phyloP scores from a whole-genome alignment of 2,113 vertebrate species.

The Ascaphus truei region DNA sequence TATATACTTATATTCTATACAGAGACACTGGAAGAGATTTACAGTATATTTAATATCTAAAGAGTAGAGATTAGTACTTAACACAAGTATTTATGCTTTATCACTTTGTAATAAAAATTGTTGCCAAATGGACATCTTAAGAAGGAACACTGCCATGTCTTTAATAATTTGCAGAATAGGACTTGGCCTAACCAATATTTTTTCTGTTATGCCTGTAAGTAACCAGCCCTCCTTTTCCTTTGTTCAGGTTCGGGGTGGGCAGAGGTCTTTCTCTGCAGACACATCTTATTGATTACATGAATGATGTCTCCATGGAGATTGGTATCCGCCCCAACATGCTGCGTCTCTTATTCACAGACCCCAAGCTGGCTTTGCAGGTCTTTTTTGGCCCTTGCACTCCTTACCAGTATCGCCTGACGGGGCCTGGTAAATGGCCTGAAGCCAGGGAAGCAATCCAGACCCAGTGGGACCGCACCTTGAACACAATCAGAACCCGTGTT shows the following conservation, averaged over 20 bases:
- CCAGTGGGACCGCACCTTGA: slow-evolving; percentile 70
- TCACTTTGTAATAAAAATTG: too few relatives aligned
- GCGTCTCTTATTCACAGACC: slow-evolving; percentile 23
- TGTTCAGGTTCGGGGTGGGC: neutral
- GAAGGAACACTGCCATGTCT: too few relatives aligned
- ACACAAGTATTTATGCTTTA: too few relatives aligned
- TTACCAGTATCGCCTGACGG: slow-evolving; percentile 1
- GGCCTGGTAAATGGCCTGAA: slow-evolving; percentile 70
- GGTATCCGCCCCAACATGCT: slow-evolving; percentile 48
- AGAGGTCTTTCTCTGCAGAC: slow-evolving; percentile 43
- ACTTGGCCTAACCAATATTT: too few relatives aligned
- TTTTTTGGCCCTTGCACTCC: slow-evolving; percentile 22
- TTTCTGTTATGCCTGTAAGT: too few relatives aligned
- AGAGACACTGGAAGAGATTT: too few relatives aligned
- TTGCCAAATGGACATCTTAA: too few relatives aligned
- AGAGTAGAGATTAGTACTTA: too few relatives aligned
- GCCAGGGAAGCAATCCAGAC: slow-evolving; percentile 76
- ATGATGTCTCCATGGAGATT: slow-evolving; percentile 52
- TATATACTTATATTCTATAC: too few relatives aligned
- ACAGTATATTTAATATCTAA: too few relatives aligned
- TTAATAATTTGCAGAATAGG: too few relatives aligned
- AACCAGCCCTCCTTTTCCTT: neutral
- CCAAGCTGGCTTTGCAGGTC: slow-evolving; percentile 13
- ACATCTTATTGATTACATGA: slow-evolving; percentile 57
- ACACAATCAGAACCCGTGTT: slow-evolving; percentile 63